Conservation (phyloP, 2,113 vertebrate genomes). For the Pygoscelis adeliae region DNA sequence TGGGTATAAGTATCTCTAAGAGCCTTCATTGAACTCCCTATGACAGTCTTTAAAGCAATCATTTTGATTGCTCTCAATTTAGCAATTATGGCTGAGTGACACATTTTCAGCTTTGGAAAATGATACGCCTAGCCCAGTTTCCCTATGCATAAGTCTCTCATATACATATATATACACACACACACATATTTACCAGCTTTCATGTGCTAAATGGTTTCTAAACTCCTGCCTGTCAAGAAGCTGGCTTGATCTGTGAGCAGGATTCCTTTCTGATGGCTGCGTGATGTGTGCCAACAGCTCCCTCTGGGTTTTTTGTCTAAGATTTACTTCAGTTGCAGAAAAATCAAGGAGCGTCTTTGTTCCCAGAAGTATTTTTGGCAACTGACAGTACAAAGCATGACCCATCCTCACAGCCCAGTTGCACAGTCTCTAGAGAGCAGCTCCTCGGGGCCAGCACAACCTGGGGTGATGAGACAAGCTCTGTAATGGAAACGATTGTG, state of each 20-base stretch:
- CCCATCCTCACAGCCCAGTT: neutral
- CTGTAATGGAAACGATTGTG: neutral
- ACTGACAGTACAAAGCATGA: neutral
- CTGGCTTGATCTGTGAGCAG: neutral
- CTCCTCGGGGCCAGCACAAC: neutral
- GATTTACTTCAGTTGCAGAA: neutral
- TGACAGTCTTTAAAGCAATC: neutral
- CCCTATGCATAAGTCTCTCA: neutral
- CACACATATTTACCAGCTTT: neutral
- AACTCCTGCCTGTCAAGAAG: neutral
- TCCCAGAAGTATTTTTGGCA: slow-evolving; percentile 33
- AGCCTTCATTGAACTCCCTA: neutral
- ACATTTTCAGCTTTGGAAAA: neutral
- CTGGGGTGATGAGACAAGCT: neutral
- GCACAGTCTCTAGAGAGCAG: neutral
- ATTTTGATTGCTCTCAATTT: neutral
- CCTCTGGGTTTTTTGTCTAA: slow-evolving; percentile 44
- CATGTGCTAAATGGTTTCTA: slow-evolving; percentile 12
- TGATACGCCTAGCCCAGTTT: neutral
- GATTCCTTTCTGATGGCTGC: slow-evolving; percentile 1
- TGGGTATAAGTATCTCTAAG: neutral
- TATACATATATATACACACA: neutral
- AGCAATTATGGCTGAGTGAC: neutral
- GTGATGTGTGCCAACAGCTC: slow-evolving; percentile 27
- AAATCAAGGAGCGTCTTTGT: neutral